Percentiles rank a stretch among this genome's conserved stretches.
Conservation (phyloP, 1,140 invertebrate genomes). For the Anthonomus grandis region DNA sequence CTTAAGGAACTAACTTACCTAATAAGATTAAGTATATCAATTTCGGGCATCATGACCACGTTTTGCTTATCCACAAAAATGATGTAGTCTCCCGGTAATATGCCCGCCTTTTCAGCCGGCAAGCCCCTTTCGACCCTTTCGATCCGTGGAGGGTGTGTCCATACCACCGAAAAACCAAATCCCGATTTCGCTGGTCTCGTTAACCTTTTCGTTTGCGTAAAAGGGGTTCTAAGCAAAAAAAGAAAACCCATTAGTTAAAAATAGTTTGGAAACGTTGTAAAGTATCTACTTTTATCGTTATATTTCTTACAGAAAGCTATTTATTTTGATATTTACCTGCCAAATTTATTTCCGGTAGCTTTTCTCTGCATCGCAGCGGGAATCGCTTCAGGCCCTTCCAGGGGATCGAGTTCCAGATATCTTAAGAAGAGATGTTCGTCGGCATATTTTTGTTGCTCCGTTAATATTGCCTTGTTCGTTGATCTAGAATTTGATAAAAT, state of each 20-base stretch:
- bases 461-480: conserved; percentile 43
- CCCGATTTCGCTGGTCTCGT: conserved; percentile 58
- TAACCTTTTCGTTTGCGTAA: conserved; percentile 71
- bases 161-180: conserved; percentile 87
- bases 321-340: conserved; percentile 49
- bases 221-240: conserved; percentile 62
- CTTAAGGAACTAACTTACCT: too few species aligned
- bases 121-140: conserved; percentile 79
- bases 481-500: conserved; percentile 26
- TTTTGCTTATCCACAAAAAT: conserved; percentile 83
- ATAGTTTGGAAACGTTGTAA: too few species aligned
- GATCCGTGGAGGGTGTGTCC: conserved; percentile 84
- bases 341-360: conserved; percentile 53
- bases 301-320: background rate
- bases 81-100: conserved; percentile 79
- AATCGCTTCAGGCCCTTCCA: conserved; percentile 55
- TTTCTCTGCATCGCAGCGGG: conserved; percentile 53
- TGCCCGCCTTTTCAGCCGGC: conserved; percentile 75
- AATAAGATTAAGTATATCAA: conserved; percentile 77
- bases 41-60: conserved; percentile 75
- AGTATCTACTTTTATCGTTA: background rate
- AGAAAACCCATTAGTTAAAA: too few species aligned
- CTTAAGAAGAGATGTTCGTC: conserved; percentile 70
- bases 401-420: conserved; percentile 75
- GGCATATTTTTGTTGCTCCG: conserved; percentile 61